Evolutionary conservation across 2,113 vertebrate genomes (phyloP), one percentile per base, ranked within the genome.

Genomic region (Hucho hucho): DNA sequence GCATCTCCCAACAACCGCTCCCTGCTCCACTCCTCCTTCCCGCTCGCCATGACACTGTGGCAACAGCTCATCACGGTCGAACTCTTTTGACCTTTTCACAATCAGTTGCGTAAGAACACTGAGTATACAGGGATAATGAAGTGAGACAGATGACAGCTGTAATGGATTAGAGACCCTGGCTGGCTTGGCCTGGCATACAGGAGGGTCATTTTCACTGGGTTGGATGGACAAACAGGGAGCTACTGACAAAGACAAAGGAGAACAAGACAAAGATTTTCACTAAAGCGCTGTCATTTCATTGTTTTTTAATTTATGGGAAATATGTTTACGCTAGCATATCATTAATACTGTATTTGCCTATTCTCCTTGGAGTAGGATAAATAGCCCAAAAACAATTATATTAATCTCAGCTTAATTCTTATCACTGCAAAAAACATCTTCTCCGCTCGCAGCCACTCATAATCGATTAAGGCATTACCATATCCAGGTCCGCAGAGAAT

Each of bases 381-480:
- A 25, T 32, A 18, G 2, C 65, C 65, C 29, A 2, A 7, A n/a
- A 32, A n/a, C 14, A 18, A 67, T 67, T 37, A 43, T 4, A 67
- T 67, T 32, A 43, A 65, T 37, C 65, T 32, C 13, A 67, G 43
- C 67, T 69, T 69, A 69, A 69, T 46, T 69, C 67, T 49, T 69
- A 69, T 69, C 67, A 69, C 43, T 25, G 24, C 43, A 69, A 47
- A 26, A 71, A 13, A 63, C 43, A 47, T 25, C 43, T 22, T 69
- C n/a, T 4, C 12, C 18, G 26, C 37, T 65, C 14, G 73, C 49
- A 71, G 47, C 47, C 37, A 79, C 75, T 74, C 13, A 65, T 63
- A 77, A 78, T 76, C 64, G 73, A 64, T 78, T 22, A 63, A 58
- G 56, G 66, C 56, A 69, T 78, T 67, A 76, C 58, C 73, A 73